These are phyloP conservation scores for Euplagia quadripunctaria DNA, from an alignment of 2,888 invertebrate species.

Conservation along the genomic window DNA sequence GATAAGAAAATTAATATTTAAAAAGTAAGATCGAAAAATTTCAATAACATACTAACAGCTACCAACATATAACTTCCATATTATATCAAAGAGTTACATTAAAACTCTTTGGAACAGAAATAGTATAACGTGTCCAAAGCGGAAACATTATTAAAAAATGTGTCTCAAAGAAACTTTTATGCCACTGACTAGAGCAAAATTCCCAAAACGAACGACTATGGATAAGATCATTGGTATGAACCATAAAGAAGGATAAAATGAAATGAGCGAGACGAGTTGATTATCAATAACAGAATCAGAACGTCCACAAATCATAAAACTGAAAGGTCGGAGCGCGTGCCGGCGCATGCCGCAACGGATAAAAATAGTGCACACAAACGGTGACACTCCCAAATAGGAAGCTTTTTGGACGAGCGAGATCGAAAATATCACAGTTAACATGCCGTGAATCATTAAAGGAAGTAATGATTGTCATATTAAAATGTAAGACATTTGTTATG, in stretches of 20 bases:
- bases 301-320: conserved; percentile 75
- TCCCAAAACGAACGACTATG: conserved; percentile 50
- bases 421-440: conserved; percentile 54
- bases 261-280: conserved; percentile 51
- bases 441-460: conserved; percentile 15
- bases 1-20: neutral
- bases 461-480: neutral
- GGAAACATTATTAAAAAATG: conserved; percentile 47
- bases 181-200: conserved; percentile 26
- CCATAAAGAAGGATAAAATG: conserved; percentile 40
- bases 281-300: conserved; percentile 69
- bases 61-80: conserved; percentile 10
- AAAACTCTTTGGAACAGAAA: conserved; percentile 22
- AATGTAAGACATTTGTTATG: neutral
- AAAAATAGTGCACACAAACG: conserved; percentile 76
- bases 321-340: conserved; percentile 75
- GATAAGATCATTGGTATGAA: conserved; percentile 2
- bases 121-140: conserved; percentile 40
- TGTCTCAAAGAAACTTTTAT: conserved; percentile 28
- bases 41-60: neutral
- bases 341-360: conserved; percentile 70
- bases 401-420: conserved; percentile 65
- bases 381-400: conserved; percentile 81
- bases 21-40: neutral
- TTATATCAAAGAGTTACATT: conserved; percentile 38